Base-by-base conservation (phyloP, 2,797 vertebrate genomes). In the Siniperca scherzeri region DNA sequence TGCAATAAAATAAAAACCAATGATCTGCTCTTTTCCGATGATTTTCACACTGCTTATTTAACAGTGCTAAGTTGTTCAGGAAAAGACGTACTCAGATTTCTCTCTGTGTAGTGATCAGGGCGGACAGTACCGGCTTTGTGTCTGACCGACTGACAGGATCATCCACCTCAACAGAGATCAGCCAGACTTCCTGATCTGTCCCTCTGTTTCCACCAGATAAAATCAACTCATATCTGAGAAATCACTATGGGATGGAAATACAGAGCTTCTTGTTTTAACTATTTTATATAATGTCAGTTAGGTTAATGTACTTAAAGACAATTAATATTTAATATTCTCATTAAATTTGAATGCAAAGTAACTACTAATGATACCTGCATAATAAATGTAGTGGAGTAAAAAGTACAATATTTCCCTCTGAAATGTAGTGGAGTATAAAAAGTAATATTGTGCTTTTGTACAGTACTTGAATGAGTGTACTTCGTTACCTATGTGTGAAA, bases 1-100 rank as follows among this genome's bases (percentile, higher is more conserved):
- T 78, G 68, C 65, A 89, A 83, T 83, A 85, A 83, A 89, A 56
- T 40, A n/a, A 52, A 40, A 40, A 70, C 1, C 0, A 22, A 48
- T 16, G 10, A 17, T 12, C 1, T 36, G 38, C 25, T 70, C 44
- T 21, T 80, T 44, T 48, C 17, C 7, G 46, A 12, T 30, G 22
- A 57, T 59, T 30, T 40, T 25, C 14, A 25, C 14, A 53, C 3
- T 19, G 4, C 10, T 61, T 42, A 22, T 46, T 16, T 16, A 38
- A 75, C 44, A 22, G 44, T 22, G n/a, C 3, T 3, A 16, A 2
- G 10, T 10, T 22, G 19, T 25, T 42, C 9, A 27, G 7, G 17
- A 27, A 6, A 13, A 40, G 48, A 16, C 14, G 3, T n/a, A 69
- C 40, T 69, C 48, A 75, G 50, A 70, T 64, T 8, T 65, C 7